Base-by-base conservation (phyloP, 2,797 vertebrate genomes). In the Chrysocyon brachyurus region DNA sequence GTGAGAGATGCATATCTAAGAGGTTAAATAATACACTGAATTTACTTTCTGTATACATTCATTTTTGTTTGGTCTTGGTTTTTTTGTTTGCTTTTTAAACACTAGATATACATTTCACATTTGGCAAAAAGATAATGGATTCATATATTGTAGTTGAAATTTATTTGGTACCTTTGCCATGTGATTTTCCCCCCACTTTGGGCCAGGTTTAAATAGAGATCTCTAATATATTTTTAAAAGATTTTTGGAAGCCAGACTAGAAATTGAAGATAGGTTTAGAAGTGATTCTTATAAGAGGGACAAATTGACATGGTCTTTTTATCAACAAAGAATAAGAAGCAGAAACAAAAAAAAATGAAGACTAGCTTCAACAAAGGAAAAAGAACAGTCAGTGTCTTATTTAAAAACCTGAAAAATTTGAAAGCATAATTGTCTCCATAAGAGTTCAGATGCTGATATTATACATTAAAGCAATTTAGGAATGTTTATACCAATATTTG, bases 401-500 rank as follows among this genome's bases (percentile, higher is more conserved):
- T 97, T 88, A 87, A 96, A 96, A 96, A 61, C 28, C 61, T 85
- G 49, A 85, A 81, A 91, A 83, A 92, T 78, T 75, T 79, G 61
- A 81, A 93, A 94, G 24, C 54, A 33, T 81, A 94, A 87, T 97
- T 96, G n/a, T 94, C 91, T 97, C 49, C 90, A 6, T 82, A 90
- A 94, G 54, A 77, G n/a, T 90, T 97, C 75, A 92, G 95, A 84
- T 88, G 66, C 83, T 97, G 87, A 90, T 97, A 96, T 96, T 96
- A 66, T 73, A 90, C 57, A 88, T 97, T 97, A 97, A 91, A 93
- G 33, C 64, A 86, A 91, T 97, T 97, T 88, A 92, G n/a, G 19
- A 91, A 72, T 97, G 73, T 96, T 97, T 92, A 95, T 96, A 81
- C 59, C 82, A 96, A 91, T 96, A 84, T 92, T 92, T 11, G 0